A percentile compares a stretch with the other conserved stretches of the same genome.
These are phyloP conservation scores for Cichlasoma orientale DNA, from an alignment of 2,797 vertebrate genomes.

Conservation along the genomic window DNA sequence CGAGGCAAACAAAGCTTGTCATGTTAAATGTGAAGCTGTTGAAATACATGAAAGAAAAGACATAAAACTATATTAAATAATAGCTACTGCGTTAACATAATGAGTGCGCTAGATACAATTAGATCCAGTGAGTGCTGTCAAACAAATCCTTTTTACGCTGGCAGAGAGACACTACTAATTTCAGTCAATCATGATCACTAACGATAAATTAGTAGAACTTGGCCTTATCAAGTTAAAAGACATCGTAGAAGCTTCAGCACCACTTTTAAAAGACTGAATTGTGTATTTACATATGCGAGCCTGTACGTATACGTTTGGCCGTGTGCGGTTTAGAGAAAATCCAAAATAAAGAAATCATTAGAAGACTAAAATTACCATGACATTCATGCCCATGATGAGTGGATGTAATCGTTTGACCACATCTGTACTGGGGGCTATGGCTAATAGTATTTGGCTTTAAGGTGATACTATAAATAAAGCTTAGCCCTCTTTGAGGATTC, in stretches of 20 bases:
- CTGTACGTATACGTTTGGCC: not conserved
- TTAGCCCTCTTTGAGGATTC: not conserved
- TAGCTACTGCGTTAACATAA: not conserved
- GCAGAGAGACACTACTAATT: not conserved
- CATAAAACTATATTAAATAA: not conserved
- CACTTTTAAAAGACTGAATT: not conserved
- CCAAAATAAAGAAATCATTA: not conserved
- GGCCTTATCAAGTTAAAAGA: not conserved
- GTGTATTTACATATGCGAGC: not conserved
- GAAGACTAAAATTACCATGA: not conserved
- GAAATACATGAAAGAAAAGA: not conserved
- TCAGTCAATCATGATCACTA: not conserved
- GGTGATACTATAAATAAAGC: no score
- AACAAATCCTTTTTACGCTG: not conserved
- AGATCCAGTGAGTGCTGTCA: not conserved
- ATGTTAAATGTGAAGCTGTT: not conserved
- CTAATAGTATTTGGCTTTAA: no score
- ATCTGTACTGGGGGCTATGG: no score
- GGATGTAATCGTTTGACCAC: no score
- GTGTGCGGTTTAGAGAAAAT: not conserved
- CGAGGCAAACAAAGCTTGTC: not conserved
- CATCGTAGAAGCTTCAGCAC: not conserved
- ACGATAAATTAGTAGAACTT: not conserved
- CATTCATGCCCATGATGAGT: not conserved
- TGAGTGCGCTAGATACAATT: not conserved